phyloP scores from a whole-genome alignment of 2,888 invertebrate species.

The Orchesellides sinensis region DNA sequence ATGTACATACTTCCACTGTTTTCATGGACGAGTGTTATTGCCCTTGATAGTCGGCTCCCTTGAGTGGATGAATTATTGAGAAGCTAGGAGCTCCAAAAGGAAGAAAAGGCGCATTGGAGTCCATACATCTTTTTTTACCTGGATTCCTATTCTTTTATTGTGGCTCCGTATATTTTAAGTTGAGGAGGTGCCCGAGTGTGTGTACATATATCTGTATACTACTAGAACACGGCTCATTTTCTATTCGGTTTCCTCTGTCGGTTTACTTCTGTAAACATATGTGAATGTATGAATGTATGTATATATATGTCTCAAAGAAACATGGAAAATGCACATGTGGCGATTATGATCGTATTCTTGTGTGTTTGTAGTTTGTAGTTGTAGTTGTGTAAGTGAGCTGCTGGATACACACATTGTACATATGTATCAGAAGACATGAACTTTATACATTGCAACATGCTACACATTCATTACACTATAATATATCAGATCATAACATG shows the following conservation, averaged over 20 bases:
- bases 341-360: not conserved
- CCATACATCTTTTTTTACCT: not conserved
- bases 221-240: too few species aligned
- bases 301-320: not conserved
- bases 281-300: not conserved
- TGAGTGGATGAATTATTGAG: conserved; percentile 22
- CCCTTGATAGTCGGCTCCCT: conserved; percentile 22
- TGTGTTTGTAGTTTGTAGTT: not conserved
- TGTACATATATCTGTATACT: too few species aligned
- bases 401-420: not conserved
- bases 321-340: not conserved
- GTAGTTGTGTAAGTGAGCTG: not conserved
- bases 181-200: not conserved
- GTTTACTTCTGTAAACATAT: not conserved
- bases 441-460: not conserved
- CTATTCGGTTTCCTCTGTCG: not conserved
- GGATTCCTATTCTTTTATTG: not conserved
- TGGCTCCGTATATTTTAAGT: not conserved
- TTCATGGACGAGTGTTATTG: not conserved
- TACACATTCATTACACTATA: not conserved
- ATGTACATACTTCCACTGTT: not conserved
- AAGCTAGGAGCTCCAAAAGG: too few species aligned
- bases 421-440: not conserved
- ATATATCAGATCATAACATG: not conserved
- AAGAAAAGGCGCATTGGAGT: not conserved